phyloP scores from a whole-genome alignment of 2,113 vertebrate species.

The Podiceps cristatus region DNA sequence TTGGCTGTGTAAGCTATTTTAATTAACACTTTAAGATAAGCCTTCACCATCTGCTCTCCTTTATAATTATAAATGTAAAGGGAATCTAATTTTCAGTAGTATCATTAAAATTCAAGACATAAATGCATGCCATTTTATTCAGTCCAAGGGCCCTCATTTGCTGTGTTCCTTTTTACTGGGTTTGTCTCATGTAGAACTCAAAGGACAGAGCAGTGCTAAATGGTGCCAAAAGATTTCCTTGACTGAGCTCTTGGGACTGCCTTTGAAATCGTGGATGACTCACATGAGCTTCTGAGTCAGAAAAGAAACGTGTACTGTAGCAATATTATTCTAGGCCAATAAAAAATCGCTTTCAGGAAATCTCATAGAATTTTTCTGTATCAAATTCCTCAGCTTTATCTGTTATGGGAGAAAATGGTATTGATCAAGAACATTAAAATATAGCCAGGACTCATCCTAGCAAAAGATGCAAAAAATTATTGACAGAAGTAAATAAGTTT shows the following conservation, averaged over 20 bases:
- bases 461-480: neutral
- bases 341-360: constrained; percentile 37
- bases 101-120: constrained; percentile 69
- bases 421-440: neutral
- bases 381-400: constrained; percentile 31
- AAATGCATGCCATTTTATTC: constrained; percentile 20
- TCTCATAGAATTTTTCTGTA: neutral
- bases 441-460: neutral
- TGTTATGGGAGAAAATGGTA: constrained; percentile 37
- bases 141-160: constrained; percentile 3
- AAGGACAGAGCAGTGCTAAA: constrained; percentile 18
- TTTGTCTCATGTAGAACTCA: constrained; percentile 40
- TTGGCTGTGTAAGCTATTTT: constrained; percentile 68
- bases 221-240: constrained; percentile 38
- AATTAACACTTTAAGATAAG: constrained; percentile 76
- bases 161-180: constrained; percentile 16
- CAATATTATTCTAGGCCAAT: neutral
- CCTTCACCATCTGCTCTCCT: constrained; percentile 74
- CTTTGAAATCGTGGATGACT: constrained; percentile 45
- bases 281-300: constrained; percentile 20
- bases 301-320: neutral
- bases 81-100: constrained; percentile 45
- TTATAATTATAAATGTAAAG: constrained; percentile 74
- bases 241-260: constrained; percentile 3
- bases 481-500: neutral